A percentile compares a stretch with the other conserved stretches of the same genome.
These are phyloP conservation scores for Corynorhinus townsendii DNA, from an alignment of 2,113 vertebrate genomes.

Conservation along the genomic window DNA sequence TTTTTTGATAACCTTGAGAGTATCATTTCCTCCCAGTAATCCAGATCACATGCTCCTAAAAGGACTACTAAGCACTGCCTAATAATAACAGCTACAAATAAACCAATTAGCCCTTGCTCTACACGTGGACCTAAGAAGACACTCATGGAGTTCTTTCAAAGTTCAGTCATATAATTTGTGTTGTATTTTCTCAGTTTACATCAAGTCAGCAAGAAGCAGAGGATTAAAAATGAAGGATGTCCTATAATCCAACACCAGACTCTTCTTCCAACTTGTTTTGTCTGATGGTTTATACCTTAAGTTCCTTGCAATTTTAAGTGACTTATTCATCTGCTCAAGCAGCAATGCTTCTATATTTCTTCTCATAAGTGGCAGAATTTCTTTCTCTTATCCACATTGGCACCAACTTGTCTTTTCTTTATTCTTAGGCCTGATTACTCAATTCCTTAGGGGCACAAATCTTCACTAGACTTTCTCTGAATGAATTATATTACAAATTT, in stretches of 20 bases:
- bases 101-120: neutral
- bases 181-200: neutral
- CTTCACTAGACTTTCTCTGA: neutral
- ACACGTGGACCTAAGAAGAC: neutral
- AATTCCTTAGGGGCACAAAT: neutral
- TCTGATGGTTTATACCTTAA: neutral
- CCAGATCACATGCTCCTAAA: neutral
- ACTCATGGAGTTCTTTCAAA: neutral
- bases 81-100: neutral
- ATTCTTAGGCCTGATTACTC: neutral
- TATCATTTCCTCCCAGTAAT: neutral
- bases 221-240: neutral
- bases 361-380: neutral
- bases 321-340: neutral
- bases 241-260: neutral
- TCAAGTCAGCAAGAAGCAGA: neutral
- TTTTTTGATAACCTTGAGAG: neutral
- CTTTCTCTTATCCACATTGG: neutral
- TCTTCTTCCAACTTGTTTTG: neutral
- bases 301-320: neutral
- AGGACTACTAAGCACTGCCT: neutral
- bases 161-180: neutral
- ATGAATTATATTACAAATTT: neutral
- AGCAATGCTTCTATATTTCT: neutral
- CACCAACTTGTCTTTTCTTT: neutral